Percentiles rank a stretch among this genome's conserved stretches.
Conservation (phyloP, 2,797 vertebrate genomes). For the Lepilemur septentrionalis region DNA sequence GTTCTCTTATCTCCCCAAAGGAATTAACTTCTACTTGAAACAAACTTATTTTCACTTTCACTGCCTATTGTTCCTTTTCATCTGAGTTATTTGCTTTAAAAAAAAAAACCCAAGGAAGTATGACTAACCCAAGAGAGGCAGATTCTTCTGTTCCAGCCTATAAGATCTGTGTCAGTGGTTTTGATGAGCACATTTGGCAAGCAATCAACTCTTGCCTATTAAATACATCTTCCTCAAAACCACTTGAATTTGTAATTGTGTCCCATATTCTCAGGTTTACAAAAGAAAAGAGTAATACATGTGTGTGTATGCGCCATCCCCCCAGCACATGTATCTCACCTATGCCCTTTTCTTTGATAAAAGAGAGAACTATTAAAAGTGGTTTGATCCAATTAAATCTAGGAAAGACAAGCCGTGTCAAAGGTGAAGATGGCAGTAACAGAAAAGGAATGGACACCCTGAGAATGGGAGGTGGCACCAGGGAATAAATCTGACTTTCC, state of each 20-base stretch:
- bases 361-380: neutral
- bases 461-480: neutral
- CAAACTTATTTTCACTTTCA: slow-evolving; percentile 21
- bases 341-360: neutral
- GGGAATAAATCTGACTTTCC: neutral
- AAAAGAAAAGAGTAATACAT: neutral
- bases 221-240: neutral
- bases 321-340: neutral
- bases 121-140: neutral
- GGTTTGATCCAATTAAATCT: neutral
- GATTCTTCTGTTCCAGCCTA: neutral
- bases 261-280: neutral
- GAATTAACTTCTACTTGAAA: slow-evolving; percentile 26
- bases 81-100: neutral
- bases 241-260: neutral
- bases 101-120: neutral
- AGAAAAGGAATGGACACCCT: neutral
- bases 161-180: neutral
- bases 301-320: too few species aligned
- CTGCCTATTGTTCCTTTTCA: neutral
- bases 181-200: slow-evolving; percentile 11
- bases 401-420: neutral
- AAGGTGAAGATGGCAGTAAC: neutral
- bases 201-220: neutral
- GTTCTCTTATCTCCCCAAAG: neutral